Conservation (phyloP, 1,140 invertebrate genomes). For the Sarcophaga peregrina region DNA sequence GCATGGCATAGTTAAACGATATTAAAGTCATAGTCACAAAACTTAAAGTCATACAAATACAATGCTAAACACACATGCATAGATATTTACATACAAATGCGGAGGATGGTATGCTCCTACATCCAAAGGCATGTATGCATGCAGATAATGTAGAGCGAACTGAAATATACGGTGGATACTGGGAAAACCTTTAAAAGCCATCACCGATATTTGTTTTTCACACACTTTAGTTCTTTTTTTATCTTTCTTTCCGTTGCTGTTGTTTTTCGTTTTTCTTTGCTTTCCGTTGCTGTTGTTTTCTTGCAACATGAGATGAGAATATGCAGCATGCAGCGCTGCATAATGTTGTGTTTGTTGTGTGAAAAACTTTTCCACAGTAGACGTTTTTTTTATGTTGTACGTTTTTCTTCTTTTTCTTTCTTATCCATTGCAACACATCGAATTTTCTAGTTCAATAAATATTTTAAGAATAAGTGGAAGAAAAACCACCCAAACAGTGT, state of each 20-base stretch:
- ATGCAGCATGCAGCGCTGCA: not conserved
- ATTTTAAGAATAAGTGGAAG: constrained; percentile 24
- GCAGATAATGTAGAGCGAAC: not conserved
- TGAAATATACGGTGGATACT: not conserved
- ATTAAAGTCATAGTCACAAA: constrained; percentile 13
- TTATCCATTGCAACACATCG: constrained; percentile 37
- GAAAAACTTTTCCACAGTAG: not conserved
- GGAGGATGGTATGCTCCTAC: not conserved
- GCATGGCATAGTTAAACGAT: not conserved
- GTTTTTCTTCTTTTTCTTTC: not conserved
- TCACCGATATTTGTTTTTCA: not conserved
- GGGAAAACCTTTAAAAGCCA: not conserved
- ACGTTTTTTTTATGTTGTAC: not conserved
- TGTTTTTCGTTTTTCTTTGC: not conserved
- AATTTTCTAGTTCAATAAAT: constrained; percentile 49
- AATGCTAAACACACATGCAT: not conserved
- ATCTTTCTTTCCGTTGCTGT: not conserved
- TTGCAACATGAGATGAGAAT: not conserved
- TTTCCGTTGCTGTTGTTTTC: too few relatives aligned
- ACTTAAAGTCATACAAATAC: constrained; percentile 6
- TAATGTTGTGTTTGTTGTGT: not conserved
- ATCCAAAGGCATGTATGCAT: not conserved
- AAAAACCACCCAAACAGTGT: too few relatives aligned
- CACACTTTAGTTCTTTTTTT: constrained; percentile 6
- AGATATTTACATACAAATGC: not conserved